A percentile compares a stretch with the other conserved stretches of the same genome.
Evolutionary conservation across 2,888 invertebrate species (phyloP).

Genomic region (Phyto melanocephala): DNA sequence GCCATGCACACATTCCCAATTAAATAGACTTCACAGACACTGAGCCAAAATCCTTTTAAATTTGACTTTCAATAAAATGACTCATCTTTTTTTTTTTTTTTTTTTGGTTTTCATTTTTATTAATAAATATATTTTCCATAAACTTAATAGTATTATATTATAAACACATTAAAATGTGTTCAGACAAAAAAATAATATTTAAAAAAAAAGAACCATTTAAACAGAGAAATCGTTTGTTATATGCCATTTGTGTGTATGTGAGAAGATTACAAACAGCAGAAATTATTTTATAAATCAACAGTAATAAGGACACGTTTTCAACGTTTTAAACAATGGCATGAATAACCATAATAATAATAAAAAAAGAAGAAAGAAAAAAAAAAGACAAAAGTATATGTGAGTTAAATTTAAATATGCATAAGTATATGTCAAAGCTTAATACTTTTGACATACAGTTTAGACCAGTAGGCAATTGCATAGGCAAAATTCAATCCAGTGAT

Average conservation of each 20-base stretch:
- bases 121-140: no score
- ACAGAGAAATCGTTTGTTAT: background rate
- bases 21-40: no score
- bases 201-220: background rate
- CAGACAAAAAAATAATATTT: background rate
- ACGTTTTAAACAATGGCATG: no score
- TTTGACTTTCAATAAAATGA: no score
- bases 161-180: background rate
- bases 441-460: background rate
- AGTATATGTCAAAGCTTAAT: background rate
- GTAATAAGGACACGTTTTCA: background rate
- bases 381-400: background rate
- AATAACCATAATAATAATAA: background rate
- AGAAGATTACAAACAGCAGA: background rate
- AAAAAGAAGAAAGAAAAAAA: background rate
- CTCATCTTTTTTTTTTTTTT: no score
- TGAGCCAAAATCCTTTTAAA: no score
- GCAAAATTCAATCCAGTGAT: no score
- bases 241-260: background rate
- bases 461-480: background rate
- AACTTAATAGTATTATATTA: background rate
- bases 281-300: background rate
- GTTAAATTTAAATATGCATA: background rate
- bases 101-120: no score
- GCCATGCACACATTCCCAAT: no score